Percentiles rank a stretch among this genome's conserved stretches.
Evolutionary conservation across 2,113 vertebrate genomes (phyloP).

Genomic region (Pseudolaguvia tuberculata): DNA sequence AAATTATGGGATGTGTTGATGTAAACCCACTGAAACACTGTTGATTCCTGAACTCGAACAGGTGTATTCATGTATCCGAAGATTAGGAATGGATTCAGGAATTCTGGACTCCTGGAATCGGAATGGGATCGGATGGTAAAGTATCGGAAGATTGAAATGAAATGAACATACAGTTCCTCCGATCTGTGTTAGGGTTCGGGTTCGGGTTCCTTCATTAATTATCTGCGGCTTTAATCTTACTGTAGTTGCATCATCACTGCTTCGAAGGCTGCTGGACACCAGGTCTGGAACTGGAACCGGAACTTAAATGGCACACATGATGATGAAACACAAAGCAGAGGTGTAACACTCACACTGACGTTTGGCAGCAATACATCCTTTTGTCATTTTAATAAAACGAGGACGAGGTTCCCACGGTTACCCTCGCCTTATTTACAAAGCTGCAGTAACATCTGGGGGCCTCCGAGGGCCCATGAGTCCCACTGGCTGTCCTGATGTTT

Average conservation of each 20-base stretch:
- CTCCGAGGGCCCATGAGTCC: constrained; percentile 7
- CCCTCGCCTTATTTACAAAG: constrained; percentile 25
- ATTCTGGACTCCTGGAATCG: no score
- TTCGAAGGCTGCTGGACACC: constrained; percentile 41
- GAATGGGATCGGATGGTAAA: no score
- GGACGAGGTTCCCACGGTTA: constrained; percentile 1
- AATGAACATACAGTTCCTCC: neutral
- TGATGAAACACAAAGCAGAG: constrained; percentile 52
- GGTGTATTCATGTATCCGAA: no score
- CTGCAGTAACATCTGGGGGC: neutral
- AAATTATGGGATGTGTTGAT: neutral
- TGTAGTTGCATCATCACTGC: constrained; percentile 27
- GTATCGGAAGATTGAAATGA: neutral
- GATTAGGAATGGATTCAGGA: no score
- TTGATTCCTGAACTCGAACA: no score
- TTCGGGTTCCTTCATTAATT: no score
- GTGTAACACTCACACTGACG: constrained; percentile 56
- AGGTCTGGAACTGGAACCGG: constrained; percentile 19
- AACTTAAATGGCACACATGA: constrained; percentile 23
- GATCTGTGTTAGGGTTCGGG: neutral
- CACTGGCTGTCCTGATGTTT: constrained; percentile 2
- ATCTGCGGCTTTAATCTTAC: constrained; percentile 18
- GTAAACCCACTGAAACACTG: neutral
- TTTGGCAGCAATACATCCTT: constrained; percentile 66
- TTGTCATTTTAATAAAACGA: constrained; percentile 48